phyloP scores from a whole-genome alignment of 2,113 vertebrate species.

The Dicrurus megarhynchus region DNA sequence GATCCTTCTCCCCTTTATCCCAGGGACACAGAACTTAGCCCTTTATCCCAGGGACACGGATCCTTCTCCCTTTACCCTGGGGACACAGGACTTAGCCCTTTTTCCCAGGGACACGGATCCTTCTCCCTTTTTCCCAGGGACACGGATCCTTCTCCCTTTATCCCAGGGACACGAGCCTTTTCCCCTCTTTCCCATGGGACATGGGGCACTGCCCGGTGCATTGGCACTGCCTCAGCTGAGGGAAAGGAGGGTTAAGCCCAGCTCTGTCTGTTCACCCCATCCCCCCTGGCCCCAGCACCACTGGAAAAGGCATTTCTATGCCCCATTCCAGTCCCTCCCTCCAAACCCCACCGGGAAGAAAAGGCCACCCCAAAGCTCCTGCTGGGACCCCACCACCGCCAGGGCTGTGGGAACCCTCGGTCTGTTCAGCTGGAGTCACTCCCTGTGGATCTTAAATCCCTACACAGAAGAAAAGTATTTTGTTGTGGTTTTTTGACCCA shows the following conservation, averaged over 20 bases:
- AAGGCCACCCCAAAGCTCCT: neutral
- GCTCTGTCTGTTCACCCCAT: rapidly evolving
- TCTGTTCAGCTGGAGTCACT: neutral
- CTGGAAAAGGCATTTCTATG: neutral
- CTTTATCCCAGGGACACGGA: too few relatives aligned
- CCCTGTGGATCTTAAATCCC: neutral
- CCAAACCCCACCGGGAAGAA: too few relatives aligned
- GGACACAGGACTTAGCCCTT: neutral
- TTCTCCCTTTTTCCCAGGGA: neutral
- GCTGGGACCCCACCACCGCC: neutral
- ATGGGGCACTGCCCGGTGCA: neutral
- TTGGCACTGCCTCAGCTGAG: neutral
- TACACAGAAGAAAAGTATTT: neutral
- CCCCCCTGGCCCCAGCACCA: neutral
- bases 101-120: neutral
- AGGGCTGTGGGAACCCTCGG: rapidly evolving
- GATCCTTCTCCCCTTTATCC: too few relatives aligned
- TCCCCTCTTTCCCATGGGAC: neutral
- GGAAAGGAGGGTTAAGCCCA: neutral
- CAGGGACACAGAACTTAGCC: neutral
- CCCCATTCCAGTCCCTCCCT: neutral
- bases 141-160: neutral
- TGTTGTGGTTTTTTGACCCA: neutral
- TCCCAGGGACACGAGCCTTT: neutral
- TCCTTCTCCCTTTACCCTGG: too few relatives aligned